A percentile compares a stretch with the other conserved stretches of the same genome.
phyloP scores from a whole-genome alignment of 2,797 vertebrate species.

The Arrhamphus sclerolepis region DNA sequence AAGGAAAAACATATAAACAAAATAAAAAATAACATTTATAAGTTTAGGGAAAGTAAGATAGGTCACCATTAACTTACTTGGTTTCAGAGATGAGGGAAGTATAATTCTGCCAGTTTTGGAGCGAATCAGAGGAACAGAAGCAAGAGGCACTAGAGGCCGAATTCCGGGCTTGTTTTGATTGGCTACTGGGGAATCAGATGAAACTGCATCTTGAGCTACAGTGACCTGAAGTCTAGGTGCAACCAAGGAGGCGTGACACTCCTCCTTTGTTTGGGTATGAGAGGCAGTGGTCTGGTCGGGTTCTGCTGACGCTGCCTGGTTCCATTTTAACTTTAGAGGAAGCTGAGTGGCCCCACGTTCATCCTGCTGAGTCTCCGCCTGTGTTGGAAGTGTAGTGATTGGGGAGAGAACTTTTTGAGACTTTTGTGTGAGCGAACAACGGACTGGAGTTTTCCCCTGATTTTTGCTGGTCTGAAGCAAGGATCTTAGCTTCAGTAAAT shows the following conservation, averaged over 20 bases:
- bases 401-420: neutral
- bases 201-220: neutral
- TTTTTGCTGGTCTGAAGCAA: conserved; percentile 3
- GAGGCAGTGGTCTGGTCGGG: neutral
- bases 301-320: neutral
- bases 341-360: neutral
- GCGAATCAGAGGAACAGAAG: conserved; percentile 60
- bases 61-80: conserved; percentile 51
- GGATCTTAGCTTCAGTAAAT: neutral
- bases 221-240: neutral
- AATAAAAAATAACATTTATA: too few species aligned
- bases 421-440: too few species aligned
- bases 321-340: neutral
- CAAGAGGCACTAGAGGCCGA: neutral
- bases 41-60: too few species aligned
- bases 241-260: neutral
- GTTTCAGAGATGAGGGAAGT: conserved; percentile 72
- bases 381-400: neutral
- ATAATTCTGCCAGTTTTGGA: conserved; percentile 71
- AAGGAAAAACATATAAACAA: neutral
- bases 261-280: neutral
- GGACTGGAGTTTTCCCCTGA: neutral
- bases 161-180: neutral
- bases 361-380: neutral
- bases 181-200: neutral